Conservation (phyloP, 2,113 vertebrate genomes). For the Nothobranchius kuhntae region DNA sequence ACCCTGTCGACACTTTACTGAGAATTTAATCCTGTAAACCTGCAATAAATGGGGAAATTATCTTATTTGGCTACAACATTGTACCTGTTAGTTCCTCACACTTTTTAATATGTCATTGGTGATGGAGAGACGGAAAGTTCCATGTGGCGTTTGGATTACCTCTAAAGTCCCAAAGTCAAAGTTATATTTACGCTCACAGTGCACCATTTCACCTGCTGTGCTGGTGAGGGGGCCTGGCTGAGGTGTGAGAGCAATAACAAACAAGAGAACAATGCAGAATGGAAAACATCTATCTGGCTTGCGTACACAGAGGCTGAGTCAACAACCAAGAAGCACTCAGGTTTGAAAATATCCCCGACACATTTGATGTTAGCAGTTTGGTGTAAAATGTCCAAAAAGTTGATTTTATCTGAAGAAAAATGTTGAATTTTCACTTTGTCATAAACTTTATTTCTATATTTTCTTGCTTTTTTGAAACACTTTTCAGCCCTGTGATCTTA, state of each 20-base stretch:
- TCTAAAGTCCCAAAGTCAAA: slow-evolving; percentile 27
- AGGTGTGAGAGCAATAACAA: slow-evolving; percentile 41
- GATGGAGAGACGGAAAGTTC: not conserved
- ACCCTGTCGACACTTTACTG: slow-evolving; percentile 28
- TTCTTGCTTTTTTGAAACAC: not conserved
- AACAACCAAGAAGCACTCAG: slow-evolving; percentile 5
- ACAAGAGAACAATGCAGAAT: slow-evolving; percentile 33
- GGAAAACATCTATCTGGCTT: slow-evolving; percentile 55
- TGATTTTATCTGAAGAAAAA: not conserved
- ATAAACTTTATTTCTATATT: not conserved
- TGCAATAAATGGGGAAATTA: not conserved
- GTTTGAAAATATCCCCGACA: slow-evolving; percentile 20
- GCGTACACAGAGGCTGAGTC: slow-evolving; percentile 30
- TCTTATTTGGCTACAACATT: no score
- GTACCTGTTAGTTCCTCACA: not conserved
- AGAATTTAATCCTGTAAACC: slow-evolving; percentile 18
- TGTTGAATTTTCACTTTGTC: not conserved
- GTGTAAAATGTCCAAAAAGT: slow-evolving; percentile 3
- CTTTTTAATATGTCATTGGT: not conserved
- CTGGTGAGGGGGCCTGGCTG: slow-evolving; percentile 34
- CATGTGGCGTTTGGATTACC: slow-evolving; percentile 25
- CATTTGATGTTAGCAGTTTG: not conserved
- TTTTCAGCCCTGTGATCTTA: slow-evolving; percentile 7
- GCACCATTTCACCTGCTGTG: slow-evolving; percentile 38
- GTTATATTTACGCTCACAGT: slow-evolving; percentile 46